Percentiles rank a stretch among this genome's conserved stretches.
These are phyloP conservation scores for Odobenus rosmarus DNA, from an alignment of 2,113 vertebrate genomes.

Conservation along the genomic window DNA sequence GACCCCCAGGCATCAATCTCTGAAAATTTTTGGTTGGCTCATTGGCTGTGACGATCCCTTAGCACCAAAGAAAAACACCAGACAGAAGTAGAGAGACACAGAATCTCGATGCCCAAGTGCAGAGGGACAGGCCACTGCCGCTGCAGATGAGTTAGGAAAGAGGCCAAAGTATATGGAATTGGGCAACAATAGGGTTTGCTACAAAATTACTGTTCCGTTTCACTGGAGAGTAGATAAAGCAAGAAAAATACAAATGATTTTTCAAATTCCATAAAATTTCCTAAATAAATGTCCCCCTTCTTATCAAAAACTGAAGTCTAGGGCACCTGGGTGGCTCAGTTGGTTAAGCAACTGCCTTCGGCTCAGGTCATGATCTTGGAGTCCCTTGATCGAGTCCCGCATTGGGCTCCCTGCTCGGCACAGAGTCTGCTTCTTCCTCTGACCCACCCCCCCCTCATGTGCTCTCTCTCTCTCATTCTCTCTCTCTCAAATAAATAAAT, in stretches of 20 bases:
- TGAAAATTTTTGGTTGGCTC: not conserved
- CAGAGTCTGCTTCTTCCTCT: too few relatives aligned
- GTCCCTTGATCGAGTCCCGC: too few relatives aligned
- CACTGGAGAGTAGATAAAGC: not conserved
- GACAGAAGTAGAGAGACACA: not conserved
- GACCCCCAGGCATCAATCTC: not conserved
- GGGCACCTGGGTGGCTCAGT: too few relatives aligned
- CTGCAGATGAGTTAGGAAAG: not conserved
- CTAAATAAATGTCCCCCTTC: not conserved
- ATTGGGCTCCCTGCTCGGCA: too few relatives aligned
- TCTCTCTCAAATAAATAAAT: too few relatives aligned
- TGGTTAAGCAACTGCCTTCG: too few relatives aligned
- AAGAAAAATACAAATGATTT: slow-evolving; percentile 17
- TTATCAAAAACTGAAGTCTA: not conserved
- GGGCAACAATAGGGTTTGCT: not conserved
- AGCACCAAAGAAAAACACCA: not conserved
- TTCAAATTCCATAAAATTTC: slow-evolving; percentile 34
- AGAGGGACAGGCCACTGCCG: not conserved
- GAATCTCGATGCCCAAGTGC: not conserved
- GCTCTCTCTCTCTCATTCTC: too few relatives aligned
- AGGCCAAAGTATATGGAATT: not conserved
- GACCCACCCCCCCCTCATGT: too few relatives aligned
- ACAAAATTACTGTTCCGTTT: not conserved
- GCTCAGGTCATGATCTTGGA: too few relatives aligned
- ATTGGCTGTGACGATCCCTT: not conserved